These are phyloP conservation scores for Loxodonta africana DNA, from an alignment of 2,113 vertebrate species.

Conservation along the genomic window DNA sequence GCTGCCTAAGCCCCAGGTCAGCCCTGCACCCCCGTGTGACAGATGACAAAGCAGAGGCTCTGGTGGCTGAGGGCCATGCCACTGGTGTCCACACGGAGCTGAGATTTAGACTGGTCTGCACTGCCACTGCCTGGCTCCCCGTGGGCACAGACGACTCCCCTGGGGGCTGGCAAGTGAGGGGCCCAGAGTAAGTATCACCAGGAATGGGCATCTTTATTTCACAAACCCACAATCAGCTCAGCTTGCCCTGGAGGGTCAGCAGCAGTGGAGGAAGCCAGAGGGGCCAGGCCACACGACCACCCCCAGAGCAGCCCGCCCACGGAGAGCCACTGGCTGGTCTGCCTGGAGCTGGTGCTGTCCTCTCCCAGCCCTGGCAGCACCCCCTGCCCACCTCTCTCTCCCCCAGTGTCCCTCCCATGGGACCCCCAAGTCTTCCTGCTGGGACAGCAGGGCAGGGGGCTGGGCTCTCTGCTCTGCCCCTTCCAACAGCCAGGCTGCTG, in stretches of 20 bases:
- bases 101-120: neutral
- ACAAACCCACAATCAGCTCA: accelerated
- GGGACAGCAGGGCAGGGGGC: too few relatives aligned
- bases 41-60: accelerated
- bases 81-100: accelerated
- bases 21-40: neutral
- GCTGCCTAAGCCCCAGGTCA: neutral
- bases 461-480: neutral
- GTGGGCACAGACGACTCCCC: neutral
- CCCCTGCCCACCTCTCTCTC: accelerated
- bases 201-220: neutral
- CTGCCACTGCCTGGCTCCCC: neutral
- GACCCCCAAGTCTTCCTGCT: neutral
- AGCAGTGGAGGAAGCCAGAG: neutral
- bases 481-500: too few relatives aligned
- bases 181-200: accelerated
- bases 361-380: accelerated
- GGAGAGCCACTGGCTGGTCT: neutral
- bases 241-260: accelerated
- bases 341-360: too few relatives aligned
- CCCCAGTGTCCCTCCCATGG: accelerated
- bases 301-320: neutral
- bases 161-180: accelerated
- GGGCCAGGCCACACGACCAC: neutral
- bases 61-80: accelerated